Conservation (phyloP, 2,888 invertebrate genomes). For the Neelides folsomi region DNA sequence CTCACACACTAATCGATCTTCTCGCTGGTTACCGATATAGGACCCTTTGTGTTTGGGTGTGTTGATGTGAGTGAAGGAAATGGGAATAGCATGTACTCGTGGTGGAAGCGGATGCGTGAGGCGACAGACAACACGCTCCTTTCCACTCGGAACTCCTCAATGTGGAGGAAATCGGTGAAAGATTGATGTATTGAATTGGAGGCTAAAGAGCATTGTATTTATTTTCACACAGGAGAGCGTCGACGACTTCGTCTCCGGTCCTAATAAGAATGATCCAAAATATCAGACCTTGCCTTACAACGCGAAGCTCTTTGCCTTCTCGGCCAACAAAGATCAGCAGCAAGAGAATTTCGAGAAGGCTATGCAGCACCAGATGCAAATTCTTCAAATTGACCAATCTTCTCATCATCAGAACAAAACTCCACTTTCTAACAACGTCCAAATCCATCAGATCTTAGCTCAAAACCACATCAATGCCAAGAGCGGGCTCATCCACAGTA, state of each 20-base stretch:
- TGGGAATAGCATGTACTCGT: too few species aligned
- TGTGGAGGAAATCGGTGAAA: too few species aligned
- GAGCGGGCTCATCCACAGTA: slow-evolving; percentile 8
- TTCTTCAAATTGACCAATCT: slow-evolving; percentile 24
- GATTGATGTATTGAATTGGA: too few species aligned
- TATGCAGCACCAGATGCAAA: slow-evolving; percentile 31
- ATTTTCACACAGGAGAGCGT: slow-evolving; percentile 33
- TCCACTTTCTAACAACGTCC: slow-evolving; percentile 13
- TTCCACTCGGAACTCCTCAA: too few species aligned
- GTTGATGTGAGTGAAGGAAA: too few species aligned
- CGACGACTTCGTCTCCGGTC: slow-evolving; percentile 45
- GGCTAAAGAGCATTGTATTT: too few species aligned
- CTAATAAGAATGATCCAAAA: slow-evolving; percentile 75
- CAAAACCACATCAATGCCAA: slow-evolving; percentile 20
- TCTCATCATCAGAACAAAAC: slow-evolving; percentile 33
- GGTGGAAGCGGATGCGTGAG: too few species aligned
- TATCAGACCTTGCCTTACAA: slow-evolving; percentile 84
- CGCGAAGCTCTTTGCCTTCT: slow-evolving; percentile 39
- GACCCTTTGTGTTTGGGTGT: too few species aligned
- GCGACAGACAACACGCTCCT: too few species aligned
- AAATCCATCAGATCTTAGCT: slow-evolving; percentile 13
- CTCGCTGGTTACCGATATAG: too few species aligned
- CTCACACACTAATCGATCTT: too few species aligned
- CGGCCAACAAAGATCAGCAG: slow-evolving; percentile 19
- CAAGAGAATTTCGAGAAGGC: slow-evolving; percentile 29